Percentiles rank a stretch among this genome's conserved stretches.
Evolutionary conservation across 2,797 vertebrate species (phyloP).

Genomic region (Rachycentron canadum): DNA sequence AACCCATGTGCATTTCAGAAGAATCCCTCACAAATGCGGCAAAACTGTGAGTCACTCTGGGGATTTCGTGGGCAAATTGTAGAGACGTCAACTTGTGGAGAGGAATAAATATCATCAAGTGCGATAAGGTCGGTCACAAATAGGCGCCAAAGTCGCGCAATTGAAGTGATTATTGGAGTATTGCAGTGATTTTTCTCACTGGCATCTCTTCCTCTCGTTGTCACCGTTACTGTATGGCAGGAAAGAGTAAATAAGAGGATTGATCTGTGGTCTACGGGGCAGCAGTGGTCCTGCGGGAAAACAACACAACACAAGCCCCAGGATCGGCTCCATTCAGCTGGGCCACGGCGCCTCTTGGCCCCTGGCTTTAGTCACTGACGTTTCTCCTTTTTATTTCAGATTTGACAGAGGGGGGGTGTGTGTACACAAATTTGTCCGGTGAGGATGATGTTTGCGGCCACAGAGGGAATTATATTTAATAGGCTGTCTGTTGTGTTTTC

Average conservation of each 20-base stretch:
- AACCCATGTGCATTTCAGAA: constrained; percentile 21
- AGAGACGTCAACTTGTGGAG: not conserved
- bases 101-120: not conserved
- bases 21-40: constrained; percentile 12
- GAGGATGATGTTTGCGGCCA: not conserved
- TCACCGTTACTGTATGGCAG: constrained; percentile 51
- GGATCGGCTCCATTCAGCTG: constrained; percentile 47
- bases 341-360: constrained; percentile 11
- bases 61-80: constrained; percentile 1
- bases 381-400: not conserved
- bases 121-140: constrained; percentile 15
- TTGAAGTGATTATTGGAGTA: constrained; percentile 1
- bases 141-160: constrained; percentile 20
- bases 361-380: not conserved
- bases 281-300: constrained; percentile 65
- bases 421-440: not conserved
- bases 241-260: constrained; percentile 79
- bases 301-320: constrained; percentile 48
- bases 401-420: not conserved
- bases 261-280: constrained; percentile 76
- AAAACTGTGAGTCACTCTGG: constrained; percentile 4
- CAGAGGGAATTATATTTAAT: not conserved
- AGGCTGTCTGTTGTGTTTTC: constrained; percentile 4
- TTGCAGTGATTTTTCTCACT: not conserved
- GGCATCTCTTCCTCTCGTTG: constrained; percentile 1